Conservation (phyloP, 2,888 invertebrate species). For the Psylliodes chrysocephalus region DNA sequence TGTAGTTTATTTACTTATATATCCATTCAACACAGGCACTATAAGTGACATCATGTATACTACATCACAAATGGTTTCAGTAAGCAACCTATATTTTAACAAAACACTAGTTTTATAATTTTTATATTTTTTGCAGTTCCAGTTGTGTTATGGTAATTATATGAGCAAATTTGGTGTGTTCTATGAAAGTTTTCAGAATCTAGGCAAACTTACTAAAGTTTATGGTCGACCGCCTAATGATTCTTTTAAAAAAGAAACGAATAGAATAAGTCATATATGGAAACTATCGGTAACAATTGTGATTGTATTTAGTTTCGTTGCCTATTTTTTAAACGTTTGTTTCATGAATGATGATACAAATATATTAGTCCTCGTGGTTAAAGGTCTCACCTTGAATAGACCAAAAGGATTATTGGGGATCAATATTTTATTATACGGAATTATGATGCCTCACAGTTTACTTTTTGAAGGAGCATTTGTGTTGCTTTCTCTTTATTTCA, state of each 20-base stretch:
- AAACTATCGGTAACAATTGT: neutral
- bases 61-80: neutral
- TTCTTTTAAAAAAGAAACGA: neutral
- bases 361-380: too few relatives aligned
- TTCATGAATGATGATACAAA: neutral
- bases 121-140: too few relatives aligned
- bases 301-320: neutral
- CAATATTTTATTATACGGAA: neutral
- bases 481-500: neutral
- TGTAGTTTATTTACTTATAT: neutral
- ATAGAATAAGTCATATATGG: neutral
- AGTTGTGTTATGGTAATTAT: neutral
- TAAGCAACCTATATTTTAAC: too few relatives aligned
- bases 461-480: neutral
- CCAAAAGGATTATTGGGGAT: neutral
- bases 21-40: neutral
- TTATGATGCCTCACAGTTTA: neutral
- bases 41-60: neutral
- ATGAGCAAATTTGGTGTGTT: neutral
- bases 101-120: too few relatives aligned
- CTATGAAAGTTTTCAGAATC: neutral
- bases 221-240: neutral
- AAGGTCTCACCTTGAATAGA: too few relatives aligned
- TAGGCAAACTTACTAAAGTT: neutral
- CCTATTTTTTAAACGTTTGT: neutral